A percentile compares a stretch with the other conserved stretches of the same genome.
These are phyloP conservation scores for Muntiacus reevesi DNA, from an alignment of 2,113 vertebrate species.

Conservation along the genomic window DNA sequence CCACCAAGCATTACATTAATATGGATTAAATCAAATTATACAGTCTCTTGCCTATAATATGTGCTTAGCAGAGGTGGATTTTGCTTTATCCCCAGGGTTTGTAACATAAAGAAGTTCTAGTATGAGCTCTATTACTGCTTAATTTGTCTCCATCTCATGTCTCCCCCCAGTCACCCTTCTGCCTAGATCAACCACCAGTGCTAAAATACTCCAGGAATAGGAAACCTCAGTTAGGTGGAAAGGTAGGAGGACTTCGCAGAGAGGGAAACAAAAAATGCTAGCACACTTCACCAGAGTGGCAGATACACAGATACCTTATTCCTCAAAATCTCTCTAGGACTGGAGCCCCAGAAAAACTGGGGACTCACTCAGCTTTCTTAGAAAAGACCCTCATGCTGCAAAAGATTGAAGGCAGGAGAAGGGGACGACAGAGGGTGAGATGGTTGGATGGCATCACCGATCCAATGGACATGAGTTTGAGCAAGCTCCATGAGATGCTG, in stretches of 20 bases:
- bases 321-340: background rate
- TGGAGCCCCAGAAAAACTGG: background rate
- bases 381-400: background rate
- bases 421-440: background rate
- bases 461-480: background rate
- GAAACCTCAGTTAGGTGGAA: background rate
- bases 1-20: background rate
- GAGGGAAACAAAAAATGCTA: background rate
- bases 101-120: background rate
- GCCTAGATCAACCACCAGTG: fast-evolving
- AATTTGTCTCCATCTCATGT: background rate
- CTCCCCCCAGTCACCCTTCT: background rate
- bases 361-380: background rate
- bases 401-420: background rate
- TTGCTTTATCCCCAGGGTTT: background rate
- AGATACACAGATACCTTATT: background rate
- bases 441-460: background rate
- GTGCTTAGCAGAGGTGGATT: background rate
- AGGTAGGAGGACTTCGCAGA: background rate
- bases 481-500: background rate
- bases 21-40: background rate
- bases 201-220: background rate
- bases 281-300: background rate
- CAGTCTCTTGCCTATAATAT: background rate
- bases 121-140: too few species aligned